Base-by-base conservation (phyloP, 1,140 invertebrate genomes). In the Drosophila biarmipes region DNA sequence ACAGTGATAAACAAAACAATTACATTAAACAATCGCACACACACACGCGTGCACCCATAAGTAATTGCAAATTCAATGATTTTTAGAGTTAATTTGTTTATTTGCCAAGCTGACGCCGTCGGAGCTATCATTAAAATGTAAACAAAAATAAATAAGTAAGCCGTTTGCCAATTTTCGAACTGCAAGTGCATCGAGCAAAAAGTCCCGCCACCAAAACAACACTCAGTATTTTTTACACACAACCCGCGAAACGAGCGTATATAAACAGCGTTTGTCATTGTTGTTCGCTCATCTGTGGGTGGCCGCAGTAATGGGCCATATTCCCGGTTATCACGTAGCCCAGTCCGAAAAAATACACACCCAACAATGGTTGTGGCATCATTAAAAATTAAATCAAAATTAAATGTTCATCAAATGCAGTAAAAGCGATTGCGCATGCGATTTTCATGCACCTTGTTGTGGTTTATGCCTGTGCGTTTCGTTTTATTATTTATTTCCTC, bases 381-480 rank as follows among this genome's bases (percentile, higher is more conserved):
- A 84, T 82, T 84, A 76, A 84, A 84, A 84, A 84, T 84, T 76
- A 84, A 84, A 84, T 84, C 75, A 79, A 84, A 84, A 84, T 84
- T 72, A 84, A 84, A 84, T 84, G 80, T 63, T 84, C 76, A 79
- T 84, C 75, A 84, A 84, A 76, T 84, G 71, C 80, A 84, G 84
- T 84, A 84, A 84, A 79, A 84, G 51, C 82, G 69, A 69, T 49
- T 63, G 67, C 48, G 77, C 58, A 61, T 64, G 51, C 51, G 49
- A 75, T 57, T 72, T 76, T 72, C 27, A 38, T 55, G 19, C 29
- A 38, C 15, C 31, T 48, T 38, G 42, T 43, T 43, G 11, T 31
- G n/a, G 15, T 24, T 46, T 61, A 15, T 40, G 7, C 55, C 64
- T 57, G 24, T 64, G 35, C 35, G 27, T 66, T 46, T 40, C 8